Evolutionary conservation across 2,888 invertebrate species (phyloP).

Genomic region (Nephrotoma appendiculata): DNA sequence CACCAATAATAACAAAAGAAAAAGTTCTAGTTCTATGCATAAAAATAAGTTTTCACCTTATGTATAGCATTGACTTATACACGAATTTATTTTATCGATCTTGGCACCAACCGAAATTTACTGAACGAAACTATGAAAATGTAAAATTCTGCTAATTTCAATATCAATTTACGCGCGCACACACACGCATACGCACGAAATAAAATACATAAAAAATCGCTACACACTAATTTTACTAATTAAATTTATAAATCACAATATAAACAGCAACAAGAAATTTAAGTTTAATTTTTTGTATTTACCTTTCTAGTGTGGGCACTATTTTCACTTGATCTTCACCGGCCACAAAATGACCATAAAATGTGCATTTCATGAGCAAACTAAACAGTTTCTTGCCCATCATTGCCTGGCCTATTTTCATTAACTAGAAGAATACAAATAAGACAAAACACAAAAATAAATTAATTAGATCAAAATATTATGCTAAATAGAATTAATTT

Average conservation of each 20-base stretch:
- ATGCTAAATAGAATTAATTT: constrained; percentile 10
- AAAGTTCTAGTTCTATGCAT: background rate
- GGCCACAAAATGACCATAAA: constrained; percentile 99
- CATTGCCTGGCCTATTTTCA: constrained; percentile 60
- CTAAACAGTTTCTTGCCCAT: constrained; percentile 74
- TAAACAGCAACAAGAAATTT: no score
- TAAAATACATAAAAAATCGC: background rate
- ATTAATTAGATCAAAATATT: background rate
- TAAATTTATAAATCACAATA: background rate
- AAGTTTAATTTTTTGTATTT: constrained; percentile 15
- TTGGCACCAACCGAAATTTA: background rate
- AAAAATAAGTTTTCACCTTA: background rate
- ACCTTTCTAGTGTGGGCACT: constrained; percentile 67
- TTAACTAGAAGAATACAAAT: constrained; percentile 45
- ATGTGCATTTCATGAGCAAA: constrained; percentile 77
- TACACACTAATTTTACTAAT: background rate
- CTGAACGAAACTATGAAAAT: background rate
- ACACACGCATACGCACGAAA: background rate
- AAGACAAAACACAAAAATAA: constrained; percentile 8
- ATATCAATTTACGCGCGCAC: background rate
- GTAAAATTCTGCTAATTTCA: background rate
- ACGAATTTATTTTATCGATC: background rate
- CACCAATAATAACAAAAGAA: background rate
- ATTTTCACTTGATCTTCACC: constrained; percentile 86
- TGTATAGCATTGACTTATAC: background rate